Conservation (phyloP, 2,888 invertebrate species). For the Cheilosia soror region DNA sequence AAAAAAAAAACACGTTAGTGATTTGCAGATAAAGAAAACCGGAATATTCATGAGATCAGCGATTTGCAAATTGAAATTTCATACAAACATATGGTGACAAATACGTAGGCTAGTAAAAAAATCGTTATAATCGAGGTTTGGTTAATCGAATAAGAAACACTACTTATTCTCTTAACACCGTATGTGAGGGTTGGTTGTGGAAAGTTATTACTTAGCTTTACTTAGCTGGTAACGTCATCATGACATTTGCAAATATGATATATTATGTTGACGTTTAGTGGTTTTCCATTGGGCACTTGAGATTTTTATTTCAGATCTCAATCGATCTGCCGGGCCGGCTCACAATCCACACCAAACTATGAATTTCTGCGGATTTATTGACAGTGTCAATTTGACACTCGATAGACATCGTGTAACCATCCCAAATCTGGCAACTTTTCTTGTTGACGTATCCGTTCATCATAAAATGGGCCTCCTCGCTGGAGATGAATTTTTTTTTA, state of each 20-base stretch:
- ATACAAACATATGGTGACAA: background rate
- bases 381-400: too few relatives aligned
- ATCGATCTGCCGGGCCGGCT: too few relatives aligned
- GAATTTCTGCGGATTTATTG: too few relatives aligned
- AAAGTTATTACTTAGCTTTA: slow-evolving; percentile 15
- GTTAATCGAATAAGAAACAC: background rate
- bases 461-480: too few relatives aligned
- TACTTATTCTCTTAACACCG: background rate
- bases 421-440: too few relatives aligned
- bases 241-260: background rate
- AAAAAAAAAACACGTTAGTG: background rate
- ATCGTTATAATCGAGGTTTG: background rate
- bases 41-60: slow-evolving; percentile 13
- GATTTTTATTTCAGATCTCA: too few relatives aligned
- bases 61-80: background rate
- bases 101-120: background rate
- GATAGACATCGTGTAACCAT: too few relatives aligned
- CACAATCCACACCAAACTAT: too few relatives aligned
- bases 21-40: background rate
- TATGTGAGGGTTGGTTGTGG: background rate
- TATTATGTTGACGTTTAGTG: too few relatives aligned
- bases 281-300: background rate
- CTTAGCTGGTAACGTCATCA: slow-evolving; percentile 2
- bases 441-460: too few relatives aligned
- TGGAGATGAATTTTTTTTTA: too few relatives aligned